Conservation (phyloP, 2,797 vertebrate genomes). For the Garrulus glandarius region DNA sequence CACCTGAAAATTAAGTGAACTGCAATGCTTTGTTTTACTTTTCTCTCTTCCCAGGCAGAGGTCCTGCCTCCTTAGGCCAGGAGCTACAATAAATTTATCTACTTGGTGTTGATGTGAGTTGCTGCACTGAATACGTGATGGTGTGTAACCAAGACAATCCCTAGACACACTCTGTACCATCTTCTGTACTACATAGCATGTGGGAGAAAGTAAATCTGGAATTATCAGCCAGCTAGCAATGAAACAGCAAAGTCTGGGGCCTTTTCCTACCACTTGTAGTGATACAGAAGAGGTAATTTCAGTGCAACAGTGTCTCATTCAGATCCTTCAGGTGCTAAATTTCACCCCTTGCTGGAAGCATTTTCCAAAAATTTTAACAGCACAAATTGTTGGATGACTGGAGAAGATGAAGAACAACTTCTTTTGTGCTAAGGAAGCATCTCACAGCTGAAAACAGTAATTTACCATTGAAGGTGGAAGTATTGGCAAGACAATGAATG, state of each 20-base stretch:
- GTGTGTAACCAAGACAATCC: neutral
- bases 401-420: neutral
- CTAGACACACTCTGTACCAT: neutral
- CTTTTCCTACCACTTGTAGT: neutral
- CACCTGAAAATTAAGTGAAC: neutral
- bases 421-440: neutral
- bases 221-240: neutral
- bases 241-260: neutral
- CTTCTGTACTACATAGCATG: neutral
- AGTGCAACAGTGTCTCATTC: rapidly evolving
- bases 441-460: neutral
- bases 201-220: neutral
- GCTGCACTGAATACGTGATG: neutral
- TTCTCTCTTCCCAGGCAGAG: neutral
- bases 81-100: neutral
- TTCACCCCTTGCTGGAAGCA: neutral
- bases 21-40: neutral
- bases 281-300: neutral
- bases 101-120: rapidly evolving
- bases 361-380: neutral
- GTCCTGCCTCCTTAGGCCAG: neutral
- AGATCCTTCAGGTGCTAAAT: neutral
- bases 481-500: neutral
- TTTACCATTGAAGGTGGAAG: neutral
- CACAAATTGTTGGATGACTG: neutral